Conservation (phyloP, 1,140 invertebrate species). For the Drosophila varians region DNA sequence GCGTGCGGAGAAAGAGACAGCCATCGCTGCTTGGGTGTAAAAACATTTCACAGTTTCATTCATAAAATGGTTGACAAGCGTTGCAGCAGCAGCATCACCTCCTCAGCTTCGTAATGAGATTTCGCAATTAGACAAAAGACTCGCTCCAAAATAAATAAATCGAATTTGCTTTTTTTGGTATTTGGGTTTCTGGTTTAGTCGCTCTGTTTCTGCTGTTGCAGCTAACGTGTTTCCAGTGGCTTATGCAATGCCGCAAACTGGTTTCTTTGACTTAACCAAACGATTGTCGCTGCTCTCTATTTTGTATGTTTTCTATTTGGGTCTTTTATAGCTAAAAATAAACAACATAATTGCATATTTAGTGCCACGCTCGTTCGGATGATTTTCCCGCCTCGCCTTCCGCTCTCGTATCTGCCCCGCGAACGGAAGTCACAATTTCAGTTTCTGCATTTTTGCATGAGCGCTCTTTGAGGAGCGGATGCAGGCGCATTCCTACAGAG, state of each 20-base stretch:
- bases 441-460: constrained; percentile 39
- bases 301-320: constrained; percentile 28
- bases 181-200: constrained; percentile 71
- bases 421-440: constrained; percentile 68
- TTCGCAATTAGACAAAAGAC: constrained; percentile 44
- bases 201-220: constrained; percentile 8
- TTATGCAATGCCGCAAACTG: constrained; percentile 44
- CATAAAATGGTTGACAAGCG: constrained; percentile 62
- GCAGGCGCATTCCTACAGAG: constrained; percentile 46
- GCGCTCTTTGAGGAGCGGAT: constrained; percentile 48
- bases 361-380: constrained; percentile 16
- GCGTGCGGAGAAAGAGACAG: background rate
- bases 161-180: constrained; percentile 54
- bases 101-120: constrained; percentile 35
- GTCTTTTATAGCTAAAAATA: constrained; percentile 65
- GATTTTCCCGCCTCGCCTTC: constrained; percentile 22
- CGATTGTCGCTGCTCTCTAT: constrained; percentile 22
- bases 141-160: constrained; percentile 31
- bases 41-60: constrained; percentile 52
- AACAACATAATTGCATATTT: constrained; percentile 64
- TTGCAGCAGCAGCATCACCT: background rate
- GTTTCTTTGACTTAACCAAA: constrained; percentile 41
- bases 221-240: constrained; percentile 51
- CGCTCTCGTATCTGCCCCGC: constrained; percentile 12
- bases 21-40: constrained; percentile 1